A percentile compares a stretch with the other conserved stretches of the same genome.
These are phyloP conservation scores for Egretta garzetta DNA, from an alignment of 2,113 vertebrate species.

Conservation along the genomic window DNA sequence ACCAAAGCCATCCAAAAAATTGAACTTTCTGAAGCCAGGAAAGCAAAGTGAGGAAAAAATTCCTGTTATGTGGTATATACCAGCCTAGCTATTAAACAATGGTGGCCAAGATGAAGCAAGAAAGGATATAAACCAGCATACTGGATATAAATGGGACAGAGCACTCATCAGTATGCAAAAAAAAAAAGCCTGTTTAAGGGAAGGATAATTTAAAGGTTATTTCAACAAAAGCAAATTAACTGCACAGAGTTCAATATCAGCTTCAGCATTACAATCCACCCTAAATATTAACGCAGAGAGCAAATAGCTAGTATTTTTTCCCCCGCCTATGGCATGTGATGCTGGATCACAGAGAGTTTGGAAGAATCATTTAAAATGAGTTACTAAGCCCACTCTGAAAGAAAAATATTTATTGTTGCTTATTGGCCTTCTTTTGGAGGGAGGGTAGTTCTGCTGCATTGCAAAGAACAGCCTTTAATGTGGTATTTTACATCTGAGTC, in stretches of 20 bases:
- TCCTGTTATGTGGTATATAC: not conserved
- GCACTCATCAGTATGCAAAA: not conserved
- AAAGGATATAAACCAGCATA: not conserved
- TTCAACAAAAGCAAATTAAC: slow-evolving; percentile 40
- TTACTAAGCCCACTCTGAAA: not conserved
- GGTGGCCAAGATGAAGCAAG: not conserved
- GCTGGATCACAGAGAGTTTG: not conserved
- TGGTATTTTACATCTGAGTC: not conserved
- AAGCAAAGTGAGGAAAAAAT: not conserved
- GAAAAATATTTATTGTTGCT: slow-evolving; percentile 25
- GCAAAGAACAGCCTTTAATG: not conserved
- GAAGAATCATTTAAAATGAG: not conserved
- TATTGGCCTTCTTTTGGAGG: not conserved
- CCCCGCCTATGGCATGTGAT: not conserved
- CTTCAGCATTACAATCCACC: slow-evolving; percentile 1
- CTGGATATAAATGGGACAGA: not conserved
- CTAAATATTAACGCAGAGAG: slow-evolving; percentile 33
- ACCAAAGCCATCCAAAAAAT: slow-evolving; percentile 33
- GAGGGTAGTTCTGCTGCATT: not conserved
- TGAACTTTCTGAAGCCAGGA: slow-evolving; percentile 2
- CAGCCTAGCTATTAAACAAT: not conserved
- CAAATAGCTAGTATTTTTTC: slow-evolving; percentile 1
- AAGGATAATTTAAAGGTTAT: slow-evolving; percentile 50
- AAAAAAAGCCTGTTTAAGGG: slow-evolving; percentile 3
- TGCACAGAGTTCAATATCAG: slow-evolving; percentile 19